Base-by-base conservation (phyloP, 1,140 invertebrate species). In the Schlechtendalia chinensis region DNA sequence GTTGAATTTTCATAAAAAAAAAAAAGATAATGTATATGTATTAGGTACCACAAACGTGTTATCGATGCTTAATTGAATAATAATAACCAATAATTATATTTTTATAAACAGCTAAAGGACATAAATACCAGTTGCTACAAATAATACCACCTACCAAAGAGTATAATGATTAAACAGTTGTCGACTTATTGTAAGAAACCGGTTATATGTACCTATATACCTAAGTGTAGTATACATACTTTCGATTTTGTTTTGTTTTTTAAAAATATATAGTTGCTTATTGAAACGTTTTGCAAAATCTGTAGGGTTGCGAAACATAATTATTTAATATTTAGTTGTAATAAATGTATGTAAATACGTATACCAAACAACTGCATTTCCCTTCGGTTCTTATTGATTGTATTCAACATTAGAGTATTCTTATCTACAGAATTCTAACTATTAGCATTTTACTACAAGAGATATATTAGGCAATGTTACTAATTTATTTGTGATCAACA, bases 311-410 rank as follows among this genome's bases (percentile, higher is more conserved):
- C 39, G 39, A 67, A 67, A 67, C 6, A 14, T 22, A 6, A 47
- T 47, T 45, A 16, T 45, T 45, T 47, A 67, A 47, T 47, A 47
- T n/a, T 47, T 39, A n/a, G 14, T n/a, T n/a, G 32, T 67, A 67
- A 29, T 32, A 63, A 29, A 5, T 39, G 32, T 63, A 29, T 19
- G 32, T 67, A 67, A 22, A 45, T 67, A 45, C 19, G 19, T 67
- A 63, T 19, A 45, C 19, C 12, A 67, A 67, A 45, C 32, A 45
- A 24, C 45, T 47, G 39, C 65, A 67, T 67, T 67, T 67, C 65
- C 32, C 39, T 63, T 47, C 65, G 32, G 29, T 16, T 63, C 32
- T 39, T n/a, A 19, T 19, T 67, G 63, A n/a, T n/a, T n/a, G n/a
- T n/a, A n/a, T n/a, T n/a, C n/a, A n/a, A 3, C 32, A 39, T 32